Conservation (phyloP, 2,797 vertebrate species). For the Oreochromis grahami region DNA sequence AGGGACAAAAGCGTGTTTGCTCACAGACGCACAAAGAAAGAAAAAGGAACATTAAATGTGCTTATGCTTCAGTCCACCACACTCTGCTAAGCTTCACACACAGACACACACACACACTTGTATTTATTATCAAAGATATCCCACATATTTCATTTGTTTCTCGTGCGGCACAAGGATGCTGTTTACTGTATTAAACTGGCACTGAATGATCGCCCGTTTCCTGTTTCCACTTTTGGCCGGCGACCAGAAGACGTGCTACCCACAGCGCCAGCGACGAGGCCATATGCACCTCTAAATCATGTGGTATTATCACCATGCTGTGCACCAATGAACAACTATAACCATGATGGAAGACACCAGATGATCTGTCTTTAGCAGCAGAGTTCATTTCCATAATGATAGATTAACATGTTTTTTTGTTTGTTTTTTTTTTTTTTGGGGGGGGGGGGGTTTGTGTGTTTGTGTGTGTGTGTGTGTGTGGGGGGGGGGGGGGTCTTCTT, state of each 20-base stretch:
- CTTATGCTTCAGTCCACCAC: not conserved
- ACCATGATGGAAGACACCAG: slow-evolving; percentile 63
- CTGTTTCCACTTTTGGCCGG: slow-evolving; percentile 30
- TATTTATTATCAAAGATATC: not conserved
- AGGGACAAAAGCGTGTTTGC: not conserved
- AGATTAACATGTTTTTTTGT: not conserved
- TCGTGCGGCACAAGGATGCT: not conserved
- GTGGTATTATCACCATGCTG: slow-evolving; percentile 46
- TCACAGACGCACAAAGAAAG: slow-evolving; percentile 9
- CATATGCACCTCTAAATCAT: slow-evolving; percentile 70
- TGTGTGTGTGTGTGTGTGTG: no score
- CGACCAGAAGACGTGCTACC: slow-evolving; percentile 35
- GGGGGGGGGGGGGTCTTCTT: not conserved
- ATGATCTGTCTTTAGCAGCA: slow-evolving; percentile 44
- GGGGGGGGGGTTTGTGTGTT: no score
- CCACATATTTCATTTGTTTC: not conserved
- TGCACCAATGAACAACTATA: slow-evolving; percentile 51
- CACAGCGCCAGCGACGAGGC: slow-evolving; percentile 11
- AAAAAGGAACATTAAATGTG: not conserved
- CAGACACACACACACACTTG: not conserved
- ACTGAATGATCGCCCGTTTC: slow-evolving; percentile 29
- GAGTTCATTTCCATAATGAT: slow-evolving; percentile 47
- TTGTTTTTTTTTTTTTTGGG: no score
- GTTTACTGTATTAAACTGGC: not conserved
- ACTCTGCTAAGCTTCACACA: not conserved